phyloP scores from a whole-genome alignment of 2,113 vertebrate genomes.

The Mormyrus lacerda region DNA sequence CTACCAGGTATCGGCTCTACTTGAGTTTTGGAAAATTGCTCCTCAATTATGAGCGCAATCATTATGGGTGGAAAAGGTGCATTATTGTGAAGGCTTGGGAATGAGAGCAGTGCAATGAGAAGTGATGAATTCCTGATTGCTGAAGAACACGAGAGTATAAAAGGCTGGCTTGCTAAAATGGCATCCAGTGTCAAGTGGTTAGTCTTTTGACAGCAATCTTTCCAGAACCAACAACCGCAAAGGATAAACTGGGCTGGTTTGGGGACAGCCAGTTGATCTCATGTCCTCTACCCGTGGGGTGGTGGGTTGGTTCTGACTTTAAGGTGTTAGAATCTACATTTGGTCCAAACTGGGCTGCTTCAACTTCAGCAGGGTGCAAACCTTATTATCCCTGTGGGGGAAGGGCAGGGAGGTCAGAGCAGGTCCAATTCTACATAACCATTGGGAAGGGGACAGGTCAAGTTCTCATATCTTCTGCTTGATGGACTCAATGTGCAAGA shows the following conservation, averaged over 20 bases:
- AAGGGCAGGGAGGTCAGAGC: neutral
- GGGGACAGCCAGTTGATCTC: no score
- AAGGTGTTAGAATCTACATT: no score
- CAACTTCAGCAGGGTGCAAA: conserved; percentile 74
- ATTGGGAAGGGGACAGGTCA: neutral
- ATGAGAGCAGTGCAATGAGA: neutral
- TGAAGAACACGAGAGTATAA: neutral
- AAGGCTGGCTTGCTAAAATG: no score
- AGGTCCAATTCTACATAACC: neutral
- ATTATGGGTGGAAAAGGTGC: neutral
- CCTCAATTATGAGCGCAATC: neutral
- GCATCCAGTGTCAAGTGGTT: no score
- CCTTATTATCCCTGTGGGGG: conserved; percentile 72
- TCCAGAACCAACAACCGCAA: no score
- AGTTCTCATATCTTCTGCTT: conserved; percentile 74
- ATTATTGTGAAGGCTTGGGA: neutral
- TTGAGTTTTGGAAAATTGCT: neutral
- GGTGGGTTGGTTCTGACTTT: no score
- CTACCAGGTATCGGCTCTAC: no score
- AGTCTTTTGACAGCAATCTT: no score
- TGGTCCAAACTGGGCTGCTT: conserved; percentile 30
- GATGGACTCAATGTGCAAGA: no score
- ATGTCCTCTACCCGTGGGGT: no score
- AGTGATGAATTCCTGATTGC: neutral
- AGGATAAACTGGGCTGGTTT: no score